Percentiles rank a stretch among this genome's conserved stretches.
phyloP scores from a whole-genome alignment of 2,797 vertebrate genomes.

The Melanotaenia nigrans region DNA sequence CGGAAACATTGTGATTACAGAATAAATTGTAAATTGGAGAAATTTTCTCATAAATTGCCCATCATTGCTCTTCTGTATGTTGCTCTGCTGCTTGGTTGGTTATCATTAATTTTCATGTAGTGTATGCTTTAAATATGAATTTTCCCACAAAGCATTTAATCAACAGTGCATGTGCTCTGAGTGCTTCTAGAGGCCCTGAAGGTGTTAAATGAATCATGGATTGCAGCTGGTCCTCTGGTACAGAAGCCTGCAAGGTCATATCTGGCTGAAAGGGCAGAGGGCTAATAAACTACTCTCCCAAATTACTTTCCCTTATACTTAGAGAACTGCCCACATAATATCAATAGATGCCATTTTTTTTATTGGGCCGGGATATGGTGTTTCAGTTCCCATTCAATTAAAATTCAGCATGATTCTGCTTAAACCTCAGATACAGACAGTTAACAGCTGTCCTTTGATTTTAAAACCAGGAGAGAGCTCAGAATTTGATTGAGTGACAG shows the following conservation, averaged over 20 bases:
- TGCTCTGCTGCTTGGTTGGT: slow-evolving; percentile 70
- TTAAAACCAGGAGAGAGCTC: slow-evolving; percentile 27
- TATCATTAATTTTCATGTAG: slow-evolving; percentile 79
- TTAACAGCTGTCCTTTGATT: slow-evolving; percentile 40
- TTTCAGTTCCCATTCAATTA: slow-evolving; percentile 65
- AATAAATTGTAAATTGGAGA: slow-evolving; percentile 75
- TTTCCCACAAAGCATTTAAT: slow-evolving; percentile 76
- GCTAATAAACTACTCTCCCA: slow-evolving; percentile 72
- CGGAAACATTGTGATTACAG: slow-evolving; percentile 74
- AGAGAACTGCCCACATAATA: slow-evolving; percentile 68
- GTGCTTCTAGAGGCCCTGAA: slow-evolving; percentile 68
- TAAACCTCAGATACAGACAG: slow-evolving; percentile 37
- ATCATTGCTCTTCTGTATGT: slow-evolving; percentile 47
- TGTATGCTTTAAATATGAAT: slow-evolving; percentile 79
- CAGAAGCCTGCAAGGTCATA: slow-evolving; percentile 74
- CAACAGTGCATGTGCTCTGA: slow-evolving; percentile 69
- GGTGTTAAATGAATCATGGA: slow-evolving; percentile 82
- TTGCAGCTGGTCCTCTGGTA: slow-evolving; percentile 75
- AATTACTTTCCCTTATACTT: slow-evolving; percentile 73
- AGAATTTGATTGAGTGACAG: slow-evolving; percentile 27
- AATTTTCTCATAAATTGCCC: slow-evolving; percentile 68
- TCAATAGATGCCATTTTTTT: slow-evolving; percentile 65
- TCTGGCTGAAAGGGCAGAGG: slow-evolving; percentile 73
- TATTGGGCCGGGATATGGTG: slow-evolving; percentile 41
- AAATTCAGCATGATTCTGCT: slow-evolving; percentile 46